Evolutionary conservation across 2,113 vertebrate genomes (phyloP), one percentile per base, ranked within the genome.

Genomic region (Girardinichthys multiradiatus): DNA sequence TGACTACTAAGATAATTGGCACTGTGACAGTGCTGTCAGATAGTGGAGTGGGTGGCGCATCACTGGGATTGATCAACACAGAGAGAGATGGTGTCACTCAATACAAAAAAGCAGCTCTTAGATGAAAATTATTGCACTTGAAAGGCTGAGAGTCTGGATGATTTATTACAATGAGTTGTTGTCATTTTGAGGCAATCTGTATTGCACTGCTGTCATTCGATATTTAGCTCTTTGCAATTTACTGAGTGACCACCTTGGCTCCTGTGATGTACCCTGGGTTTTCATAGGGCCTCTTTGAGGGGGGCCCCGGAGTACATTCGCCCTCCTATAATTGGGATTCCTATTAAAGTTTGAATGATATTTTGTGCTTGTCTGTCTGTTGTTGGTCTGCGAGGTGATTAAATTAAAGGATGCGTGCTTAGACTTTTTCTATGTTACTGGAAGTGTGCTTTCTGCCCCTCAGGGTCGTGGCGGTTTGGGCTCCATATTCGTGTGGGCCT

Each of bases 401-500:
- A 75, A 58, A 66, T 64, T 60, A 85, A 58, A 37, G 26, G 37
- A 10, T 65, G 39, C 62, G 48, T 65, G 51, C 57, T 76, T 3
- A 13, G 42, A 6, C 68, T 42, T 37, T 31, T 27, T 37, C 37
- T 39, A 6, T 24, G 13, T 76, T 37, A 59, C 37, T 81, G 58
- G 78, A 27, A 83, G 51, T 58, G 94, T 5, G 91, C 35, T 95
- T 68, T 94, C 92, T 82, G 93, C 95, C 87, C 69, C 57, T 33
- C 76, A 99, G 98, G 98, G 98, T 64, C 97, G 98, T 0, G 89
- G 93, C 0, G 96, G 97, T 4, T 93, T 97, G 79, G 98, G 98
- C 87, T 99, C 98, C 80, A 99, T 99, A 92, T 99, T 99, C 27
- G 97, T 99, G 83, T 99, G 98, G 98, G 98, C 98, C 0, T 99